Evolutionary conservation across 2,797 vertebrate species (phyloP).

Genomic region (Enteromius treurensis): DNA sequence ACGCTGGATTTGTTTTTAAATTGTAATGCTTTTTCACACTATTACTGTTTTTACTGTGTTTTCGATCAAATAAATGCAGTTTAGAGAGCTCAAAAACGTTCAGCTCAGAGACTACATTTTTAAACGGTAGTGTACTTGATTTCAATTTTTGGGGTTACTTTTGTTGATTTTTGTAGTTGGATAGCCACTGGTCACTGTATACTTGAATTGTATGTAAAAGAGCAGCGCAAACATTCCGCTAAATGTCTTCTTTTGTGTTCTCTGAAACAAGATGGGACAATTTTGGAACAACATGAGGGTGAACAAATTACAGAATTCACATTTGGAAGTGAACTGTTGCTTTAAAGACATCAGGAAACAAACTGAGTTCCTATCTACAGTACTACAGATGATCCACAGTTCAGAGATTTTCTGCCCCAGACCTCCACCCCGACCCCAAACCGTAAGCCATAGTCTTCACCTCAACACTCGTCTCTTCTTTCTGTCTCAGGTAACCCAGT

Average conservation of each 20-base stretch:
- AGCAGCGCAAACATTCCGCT: background rate
- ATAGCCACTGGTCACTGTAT: background rate
- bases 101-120: background rate
- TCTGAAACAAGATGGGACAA: background rate
- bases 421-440: constrained; percentile 3
- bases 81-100: background rate
- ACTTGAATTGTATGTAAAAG: background rate
- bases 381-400: background rate
- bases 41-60: background rate
- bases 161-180: background rate
- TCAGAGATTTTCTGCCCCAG: constrained; percentile 16
- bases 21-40: background rate
- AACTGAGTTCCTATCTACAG: constrained; percentile 23
- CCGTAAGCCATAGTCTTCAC: background rate
- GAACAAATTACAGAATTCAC: background rate
- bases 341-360: constrained; percentile 11
- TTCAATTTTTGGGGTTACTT: background rate
- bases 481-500: constrained; percentile 89
- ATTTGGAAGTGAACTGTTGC: background rate
- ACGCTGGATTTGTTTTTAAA: background rate
- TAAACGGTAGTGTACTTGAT: background rate
- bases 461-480: constrained; percentile 26
- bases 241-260: background rate
- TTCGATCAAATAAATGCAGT: background rate
- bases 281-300: constrained; percentile 10